Conservation (phyloP, 2,888 invertebrate species). For the Platycnemis pennipes region DNA sequence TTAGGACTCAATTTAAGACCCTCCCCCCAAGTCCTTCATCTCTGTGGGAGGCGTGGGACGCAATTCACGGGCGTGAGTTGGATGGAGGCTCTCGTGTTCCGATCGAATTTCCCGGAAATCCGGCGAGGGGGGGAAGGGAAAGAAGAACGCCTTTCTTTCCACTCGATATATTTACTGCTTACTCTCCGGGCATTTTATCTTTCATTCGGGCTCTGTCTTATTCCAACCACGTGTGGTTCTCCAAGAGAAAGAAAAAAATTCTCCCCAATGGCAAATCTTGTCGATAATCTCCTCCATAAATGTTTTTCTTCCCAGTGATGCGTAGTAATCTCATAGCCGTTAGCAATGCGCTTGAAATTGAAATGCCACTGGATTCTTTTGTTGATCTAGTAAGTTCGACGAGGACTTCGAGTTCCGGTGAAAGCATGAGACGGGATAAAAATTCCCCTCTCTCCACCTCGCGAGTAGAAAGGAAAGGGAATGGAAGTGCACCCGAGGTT, state of each 20-base stretch:
- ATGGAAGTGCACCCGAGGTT: no score
- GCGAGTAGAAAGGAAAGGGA: no score
- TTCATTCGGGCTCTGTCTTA: not conserved
- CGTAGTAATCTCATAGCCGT: not conserved
- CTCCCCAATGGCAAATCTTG: not conserved
- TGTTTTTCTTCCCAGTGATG: not conserved
- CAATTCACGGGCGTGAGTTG: not conserved
- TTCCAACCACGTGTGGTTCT: not conserved
- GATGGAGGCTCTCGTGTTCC: not conserved
- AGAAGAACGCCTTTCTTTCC: not conserved
- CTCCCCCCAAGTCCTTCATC: not conserved
- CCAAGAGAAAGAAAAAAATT: not conserved
- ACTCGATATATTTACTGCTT: slow-evolving; percentile 20
- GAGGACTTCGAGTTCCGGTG: no score
- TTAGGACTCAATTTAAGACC: no score
- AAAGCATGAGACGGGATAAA: no score
- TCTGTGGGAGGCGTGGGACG: not conserved
- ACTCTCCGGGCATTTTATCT: not conserved
- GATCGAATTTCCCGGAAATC: not conserved
- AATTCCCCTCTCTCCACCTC: no score
- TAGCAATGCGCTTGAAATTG: not conserved
- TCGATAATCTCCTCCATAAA: not conserved
- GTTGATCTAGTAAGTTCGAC: not conserved
- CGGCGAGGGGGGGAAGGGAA: not conserved
- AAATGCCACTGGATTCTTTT: not conserved